Conservation (phyloP, 2,113 vertebrate species). For the Empidonax alnorum region DNA sequence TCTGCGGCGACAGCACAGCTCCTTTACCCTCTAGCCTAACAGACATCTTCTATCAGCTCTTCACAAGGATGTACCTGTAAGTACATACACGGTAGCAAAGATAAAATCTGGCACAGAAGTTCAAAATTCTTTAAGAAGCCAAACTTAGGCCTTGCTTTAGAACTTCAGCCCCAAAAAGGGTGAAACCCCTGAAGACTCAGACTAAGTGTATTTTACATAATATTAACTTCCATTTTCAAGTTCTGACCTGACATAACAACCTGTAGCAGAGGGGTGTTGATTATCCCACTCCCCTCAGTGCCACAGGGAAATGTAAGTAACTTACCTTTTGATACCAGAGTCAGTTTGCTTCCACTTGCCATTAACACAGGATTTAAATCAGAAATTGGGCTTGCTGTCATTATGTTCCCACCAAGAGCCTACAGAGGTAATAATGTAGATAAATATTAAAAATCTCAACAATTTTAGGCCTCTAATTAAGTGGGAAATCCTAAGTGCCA, state of each 20-base stretch:
- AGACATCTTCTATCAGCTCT: neutral
- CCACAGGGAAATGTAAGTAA: neutral
- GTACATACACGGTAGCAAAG: neutral
- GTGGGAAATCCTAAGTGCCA: neutral
- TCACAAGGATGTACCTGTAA: neutral
- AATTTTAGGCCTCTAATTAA: neutral
- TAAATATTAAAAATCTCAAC: neutral
- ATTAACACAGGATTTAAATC: constrained; percentile 97
- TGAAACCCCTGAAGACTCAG: neutral
- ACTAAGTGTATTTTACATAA: neutral
- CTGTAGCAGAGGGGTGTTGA: neutral
- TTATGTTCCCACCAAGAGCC: constrained; percentile 95
- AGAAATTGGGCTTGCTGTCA: constrained; percentile 97
- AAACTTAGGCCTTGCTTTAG: neutral
- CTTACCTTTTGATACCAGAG: constrained; percentile 85
- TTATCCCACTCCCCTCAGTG: neutral
- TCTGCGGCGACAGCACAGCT: no score
- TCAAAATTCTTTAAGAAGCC: neutral
- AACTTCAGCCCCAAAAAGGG: neutral
- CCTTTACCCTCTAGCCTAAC: neutral
- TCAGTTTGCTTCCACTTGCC: constrained; percentile 85
- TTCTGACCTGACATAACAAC: neutral
- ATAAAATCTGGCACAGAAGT: neutral
- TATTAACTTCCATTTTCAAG: neutral
- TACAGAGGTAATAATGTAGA: constrained; percentile 45